Evolutionary conservation across 2,888 invertebrate genomes (phyloP).

Genomic region (Muschampia plurimacula): DNA sequence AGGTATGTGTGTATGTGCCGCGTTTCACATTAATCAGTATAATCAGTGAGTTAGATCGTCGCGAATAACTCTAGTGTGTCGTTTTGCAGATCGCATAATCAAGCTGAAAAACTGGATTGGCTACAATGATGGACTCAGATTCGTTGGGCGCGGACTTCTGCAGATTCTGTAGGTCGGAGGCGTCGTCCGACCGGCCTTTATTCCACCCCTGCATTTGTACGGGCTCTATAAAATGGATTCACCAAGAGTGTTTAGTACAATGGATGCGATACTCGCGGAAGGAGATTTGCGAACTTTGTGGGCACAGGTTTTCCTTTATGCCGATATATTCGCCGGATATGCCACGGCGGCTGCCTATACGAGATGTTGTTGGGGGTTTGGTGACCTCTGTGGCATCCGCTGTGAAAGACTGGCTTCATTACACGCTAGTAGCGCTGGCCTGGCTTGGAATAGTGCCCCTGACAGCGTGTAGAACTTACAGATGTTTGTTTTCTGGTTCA

Average conservation of each 20-base stretch:
- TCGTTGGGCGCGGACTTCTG: constrained; percentile 94
- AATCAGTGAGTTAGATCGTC: not conserved
- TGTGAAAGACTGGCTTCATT: constrained; percentile 98
- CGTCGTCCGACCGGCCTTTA: constrained; percentile 94
- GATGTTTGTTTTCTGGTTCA: constrained; percentile 96
- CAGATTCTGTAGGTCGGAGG: constrained; percentile 98
- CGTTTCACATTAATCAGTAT: constrained; percentile 18
- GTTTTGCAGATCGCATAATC: constrained; percentile 69
- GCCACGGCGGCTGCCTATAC: constrained; percentile 98
- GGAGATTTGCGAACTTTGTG: constrained; percentile 99
- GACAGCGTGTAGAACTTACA: constrained; percentile 97
- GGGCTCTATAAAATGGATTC: constrained; percentile 99
- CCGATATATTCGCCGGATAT: constrained; percentile 99
- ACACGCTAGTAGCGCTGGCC: constrained; percentile 97
- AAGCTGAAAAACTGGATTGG: constrained; percentile 77
- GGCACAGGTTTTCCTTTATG: constrained; percentile 98
- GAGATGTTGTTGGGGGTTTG: constrained; percentile 96
- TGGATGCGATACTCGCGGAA: constrained; percentile 99
- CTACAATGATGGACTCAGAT: constrained; percentile 79
- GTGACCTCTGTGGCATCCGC: constrained; percentile 96
- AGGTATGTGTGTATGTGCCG: constrained; percentile 51
- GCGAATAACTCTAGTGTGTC: constrained; percentile 41
- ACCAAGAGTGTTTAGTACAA: constrained; percentile 99
- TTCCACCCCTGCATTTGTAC: constrained; percentile 99
- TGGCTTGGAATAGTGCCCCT: constrained; percentile 99